A percentile compares a stretch with the other conserved stretches of the same genome.
phyloP scores from a whole-genome alignment of 2,888 invertebrate genomes.

The Saturnia pavonia region DNA sequence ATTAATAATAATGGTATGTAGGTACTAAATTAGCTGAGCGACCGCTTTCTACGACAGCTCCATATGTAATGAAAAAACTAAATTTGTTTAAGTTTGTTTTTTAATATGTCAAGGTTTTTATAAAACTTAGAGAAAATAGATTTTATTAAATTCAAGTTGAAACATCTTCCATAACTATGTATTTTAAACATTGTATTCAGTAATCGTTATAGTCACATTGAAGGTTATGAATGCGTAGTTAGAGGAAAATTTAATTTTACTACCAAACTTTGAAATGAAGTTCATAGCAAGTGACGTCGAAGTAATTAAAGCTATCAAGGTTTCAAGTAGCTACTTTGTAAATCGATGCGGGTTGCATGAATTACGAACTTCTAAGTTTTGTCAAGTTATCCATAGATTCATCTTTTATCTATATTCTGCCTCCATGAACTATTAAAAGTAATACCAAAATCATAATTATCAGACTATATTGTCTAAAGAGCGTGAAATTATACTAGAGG shows the following conservation, averaged over 20 bases:
- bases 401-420: background rate
- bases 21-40: too few species aligned
- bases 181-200: background rate
- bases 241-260: background rate
- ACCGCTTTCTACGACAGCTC: too few species aligned
- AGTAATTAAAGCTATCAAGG: background rate
- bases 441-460: background rate
- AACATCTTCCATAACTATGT: background rate
- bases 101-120: too few species aligned
- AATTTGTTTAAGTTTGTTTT: too few species aligned
- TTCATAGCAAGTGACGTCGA: conserved; percentile 4
- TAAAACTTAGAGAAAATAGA: too few species aligned
- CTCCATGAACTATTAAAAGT: background rate
- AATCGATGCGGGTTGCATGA: conserved; percentile 6
- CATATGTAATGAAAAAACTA: too few species aligned
- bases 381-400: background rate
- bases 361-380: background rate
- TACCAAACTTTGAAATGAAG: background rate
- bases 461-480: background rate
- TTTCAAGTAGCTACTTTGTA: background rate
- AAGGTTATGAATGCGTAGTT: background rate
- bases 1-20: too few species aligned
- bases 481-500: too few species aligned
- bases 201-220: background rate
- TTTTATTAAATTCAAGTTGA: too few species aligned